Conservation (phyloP, 2,113 vertebrate species). For the Melanerpes formicivorus region DNA sequence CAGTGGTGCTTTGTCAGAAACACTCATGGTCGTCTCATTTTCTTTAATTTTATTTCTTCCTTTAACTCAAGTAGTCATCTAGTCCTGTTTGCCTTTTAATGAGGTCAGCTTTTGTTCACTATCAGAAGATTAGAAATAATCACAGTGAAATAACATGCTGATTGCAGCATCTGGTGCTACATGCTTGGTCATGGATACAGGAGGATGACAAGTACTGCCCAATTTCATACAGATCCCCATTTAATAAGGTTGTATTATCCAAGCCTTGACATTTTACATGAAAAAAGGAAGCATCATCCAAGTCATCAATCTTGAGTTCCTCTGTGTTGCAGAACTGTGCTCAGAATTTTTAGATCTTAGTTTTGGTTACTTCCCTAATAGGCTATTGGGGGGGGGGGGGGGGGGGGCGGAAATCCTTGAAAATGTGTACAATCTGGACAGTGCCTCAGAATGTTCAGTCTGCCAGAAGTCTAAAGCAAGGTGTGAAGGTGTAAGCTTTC, state of each 20-base stretch:
- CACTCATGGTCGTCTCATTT: not conserved
- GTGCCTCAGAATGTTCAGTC: not conserved
- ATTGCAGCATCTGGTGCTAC: not conserved
- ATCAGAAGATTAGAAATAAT: conserved; percentile 26
- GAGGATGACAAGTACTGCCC: not conserved
- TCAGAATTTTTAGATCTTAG: not conserved
- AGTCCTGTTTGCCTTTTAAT: not conserved
- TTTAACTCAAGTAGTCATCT: conserved; percentile 7
- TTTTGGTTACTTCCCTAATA: not conserved
- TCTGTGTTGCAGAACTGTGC: accelerated
- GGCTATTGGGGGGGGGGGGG: not conserved
- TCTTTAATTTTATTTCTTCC: not conserved
- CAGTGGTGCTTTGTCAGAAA: not conserved
- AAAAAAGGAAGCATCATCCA: not conserved
- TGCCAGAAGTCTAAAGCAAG: not conserved
- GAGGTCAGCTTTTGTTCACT: not conserved
- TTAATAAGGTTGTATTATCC: not conserved
- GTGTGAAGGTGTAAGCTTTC: not conserved
- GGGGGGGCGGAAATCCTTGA: not conserved
- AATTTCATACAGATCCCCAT: not conserved
- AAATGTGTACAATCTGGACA: not conserved
- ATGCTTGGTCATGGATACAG: not conserved
- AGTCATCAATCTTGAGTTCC: not conserved
- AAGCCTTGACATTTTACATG: not conserved
- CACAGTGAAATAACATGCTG: not conserved